Conservation (phyloP, 1,140 invertebrate species). For the Parasteatoda tepidariorum region DNA sequence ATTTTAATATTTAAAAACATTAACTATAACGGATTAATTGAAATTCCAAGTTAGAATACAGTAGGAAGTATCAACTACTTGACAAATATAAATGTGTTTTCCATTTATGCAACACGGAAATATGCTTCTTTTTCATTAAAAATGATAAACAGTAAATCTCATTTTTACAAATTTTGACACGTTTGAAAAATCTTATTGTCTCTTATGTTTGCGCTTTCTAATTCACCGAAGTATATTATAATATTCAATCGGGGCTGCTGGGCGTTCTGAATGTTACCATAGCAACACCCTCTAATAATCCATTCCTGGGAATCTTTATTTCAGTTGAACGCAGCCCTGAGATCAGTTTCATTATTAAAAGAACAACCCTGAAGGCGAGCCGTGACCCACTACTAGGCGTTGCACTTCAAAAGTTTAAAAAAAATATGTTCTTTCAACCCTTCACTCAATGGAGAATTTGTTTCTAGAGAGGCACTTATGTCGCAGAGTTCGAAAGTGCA, state of each 20-base stretch:
- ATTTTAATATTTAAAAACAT: too few species aligned
- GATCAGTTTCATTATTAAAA: slow-evolving; percentile 21
- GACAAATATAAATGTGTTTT: too few species aligned
- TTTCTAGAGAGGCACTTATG: slow-evolving; percentile 1
- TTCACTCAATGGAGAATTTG: background rate
- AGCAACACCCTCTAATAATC: slow-evolving; percentile 42
- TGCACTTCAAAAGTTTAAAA: background rate
- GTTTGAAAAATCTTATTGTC: too few species aligned
- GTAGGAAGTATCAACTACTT: too few species aligned
- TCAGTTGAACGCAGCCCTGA: slow-evolving; percentile 24
- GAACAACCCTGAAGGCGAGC: slow-evolving; percentile 46
- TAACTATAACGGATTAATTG: too few species aligned
- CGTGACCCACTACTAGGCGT: slow-evolving; percentile 56
- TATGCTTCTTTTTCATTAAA: too few species aligned
- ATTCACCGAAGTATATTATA: background rate
- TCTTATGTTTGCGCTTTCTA: too few species aligned
- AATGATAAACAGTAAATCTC: too few species aligned
- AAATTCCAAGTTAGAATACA: too few species aligned
- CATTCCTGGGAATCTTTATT: background rate
- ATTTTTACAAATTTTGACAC: too few species aligned
- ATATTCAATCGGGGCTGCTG: slow-evolving; percentile 31
- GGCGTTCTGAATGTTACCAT: slow-evolving; percentile 21
- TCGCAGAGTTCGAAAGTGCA: slow-evolving; percentile 41
- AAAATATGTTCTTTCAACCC: background rate
- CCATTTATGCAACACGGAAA: too few species aligned